A percentile compares a stretch with the other conserved stretches of the same genome.
These are phyloP conservation scores for Diorhabda elongata DNA, from an alignment of 1,140 invertebrate species.

Conservation along the genomic window DNA sequence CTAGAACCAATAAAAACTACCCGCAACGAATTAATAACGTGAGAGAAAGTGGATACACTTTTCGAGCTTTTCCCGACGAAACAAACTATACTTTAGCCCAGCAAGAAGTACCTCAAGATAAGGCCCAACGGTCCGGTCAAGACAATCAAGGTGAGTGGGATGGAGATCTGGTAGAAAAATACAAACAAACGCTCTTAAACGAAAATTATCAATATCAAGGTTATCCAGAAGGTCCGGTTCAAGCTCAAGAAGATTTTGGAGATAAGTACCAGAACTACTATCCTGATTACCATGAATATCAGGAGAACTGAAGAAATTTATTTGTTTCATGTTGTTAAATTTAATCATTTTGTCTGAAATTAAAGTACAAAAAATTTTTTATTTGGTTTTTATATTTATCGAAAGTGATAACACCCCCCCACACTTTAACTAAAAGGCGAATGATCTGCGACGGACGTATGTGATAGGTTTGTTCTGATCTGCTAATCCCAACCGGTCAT, in stretches of 20 bases:
- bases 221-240: background rate
- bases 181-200: background rate
- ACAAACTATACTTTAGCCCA: background rate
- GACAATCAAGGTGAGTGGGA: background rate
- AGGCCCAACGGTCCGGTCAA: background rate
- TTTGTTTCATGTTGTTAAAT: too few species aligned
- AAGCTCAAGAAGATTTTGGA: background rate
- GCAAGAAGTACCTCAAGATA: background rate
- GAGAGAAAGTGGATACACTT: background rate
- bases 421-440: too few species aligned
- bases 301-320: too few species aligned
- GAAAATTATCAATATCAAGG: background rate
- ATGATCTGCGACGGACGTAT: too few species aligned
- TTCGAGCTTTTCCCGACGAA: background rate
- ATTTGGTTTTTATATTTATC: too few species aligned
- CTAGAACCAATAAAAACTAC: background rate
- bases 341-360: too few species aligned
- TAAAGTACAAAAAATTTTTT: too few species aligned
- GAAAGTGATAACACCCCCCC: too few species aligned
- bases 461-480: too few species aligned
- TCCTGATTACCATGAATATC: background rate
- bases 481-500: too few species aligned
- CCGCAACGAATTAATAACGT: background rate
- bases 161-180: background rate
- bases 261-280: background rate